phyloP scores from a whole-genome alignment of 2,113 vertebrate genomes.

The Bagarius yarrelli region DNA sequence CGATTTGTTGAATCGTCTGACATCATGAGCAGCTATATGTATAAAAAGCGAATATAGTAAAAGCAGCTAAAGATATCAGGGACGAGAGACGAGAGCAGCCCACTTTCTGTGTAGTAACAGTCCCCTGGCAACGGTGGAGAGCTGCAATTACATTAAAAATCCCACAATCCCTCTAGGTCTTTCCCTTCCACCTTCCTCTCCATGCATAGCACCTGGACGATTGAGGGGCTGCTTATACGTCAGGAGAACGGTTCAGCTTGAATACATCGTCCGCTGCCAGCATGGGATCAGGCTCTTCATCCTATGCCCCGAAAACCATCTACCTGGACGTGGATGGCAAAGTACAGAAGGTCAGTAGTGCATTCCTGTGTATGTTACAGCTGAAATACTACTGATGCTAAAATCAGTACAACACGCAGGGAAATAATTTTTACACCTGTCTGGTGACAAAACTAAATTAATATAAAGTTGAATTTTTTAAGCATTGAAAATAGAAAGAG shows the following conservation, averaged over 20 bases:
- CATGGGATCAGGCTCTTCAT: conserved; percentile 76
- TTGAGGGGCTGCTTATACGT: conserved; percentile 40
- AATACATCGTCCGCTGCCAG: conserved; percentile 51
- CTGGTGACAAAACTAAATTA: neutral
- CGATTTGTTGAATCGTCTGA: neutral
- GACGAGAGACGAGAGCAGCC: neutral
- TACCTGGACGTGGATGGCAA: conserved; percentile 75
- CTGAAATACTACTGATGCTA: neutral
- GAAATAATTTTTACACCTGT: neutral
- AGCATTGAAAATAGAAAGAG: neutral
- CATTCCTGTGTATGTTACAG: neutral
- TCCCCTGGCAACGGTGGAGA: conserved; percentile 11
- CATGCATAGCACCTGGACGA: conserved; percentile 15
- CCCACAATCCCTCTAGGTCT: neutral
- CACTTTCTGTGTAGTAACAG: conserved; percentile 14
- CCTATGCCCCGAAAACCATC: conserved; percentile 69
- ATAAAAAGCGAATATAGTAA: conserved; percentile 1
- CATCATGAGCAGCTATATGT: neutral
- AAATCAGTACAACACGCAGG: neutral
- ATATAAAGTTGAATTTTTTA: neutral
- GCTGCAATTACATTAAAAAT: conserved; percentile 33
- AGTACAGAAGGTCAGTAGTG: conserved; percentile 69
- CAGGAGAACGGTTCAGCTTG: conserved; percentile 34
- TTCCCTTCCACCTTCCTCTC: neutral
- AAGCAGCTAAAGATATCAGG: conserved; percentile 15